phyloP scores from a whole-genome alignment of 2,113 vertebrate genomes.

The Gymnobelideus leadbeateri region DNA sequence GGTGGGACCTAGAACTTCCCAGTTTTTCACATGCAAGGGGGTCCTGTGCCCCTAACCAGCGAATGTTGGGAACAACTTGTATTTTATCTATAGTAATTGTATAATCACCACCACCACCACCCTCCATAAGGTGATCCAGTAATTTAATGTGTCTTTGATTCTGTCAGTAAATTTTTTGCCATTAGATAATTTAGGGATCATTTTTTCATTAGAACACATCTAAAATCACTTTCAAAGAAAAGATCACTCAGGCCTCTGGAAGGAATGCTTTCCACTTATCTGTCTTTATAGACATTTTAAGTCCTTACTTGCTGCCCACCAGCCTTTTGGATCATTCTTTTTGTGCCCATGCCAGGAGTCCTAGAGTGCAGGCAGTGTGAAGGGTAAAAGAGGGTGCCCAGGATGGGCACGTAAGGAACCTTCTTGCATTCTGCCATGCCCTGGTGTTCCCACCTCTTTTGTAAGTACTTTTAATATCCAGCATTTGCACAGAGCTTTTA shows the following conservation, averaged over 20 bases:
- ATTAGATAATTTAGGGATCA: not conserved
- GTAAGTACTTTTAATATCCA: not conserved
- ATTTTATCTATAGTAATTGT: not conserved
- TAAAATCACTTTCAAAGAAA: not conserved
- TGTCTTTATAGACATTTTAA: not conserved
- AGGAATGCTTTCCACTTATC: not conserved
- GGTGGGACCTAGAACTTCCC: not conserved
- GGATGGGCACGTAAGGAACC: not conserved
- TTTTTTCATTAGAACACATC: not conserved
- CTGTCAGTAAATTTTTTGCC: not conserved
- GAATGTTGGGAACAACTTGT: not conserved
- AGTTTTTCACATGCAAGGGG: not conserved
- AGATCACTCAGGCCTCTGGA: not conserved
- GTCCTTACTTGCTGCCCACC: not conserved
- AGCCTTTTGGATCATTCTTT: not conserved
- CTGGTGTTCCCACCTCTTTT: not conserved
- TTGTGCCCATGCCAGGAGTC: not conserved
- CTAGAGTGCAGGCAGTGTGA: not conserved
- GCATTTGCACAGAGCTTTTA: not conserved
- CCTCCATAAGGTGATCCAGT: not conserved
- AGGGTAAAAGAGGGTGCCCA: not conserved
- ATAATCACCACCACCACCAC: too few species aligned
- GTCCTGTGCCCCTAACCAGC: not conserved
- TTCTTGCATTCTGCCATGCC: not conserved
- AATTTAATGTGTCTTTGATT: not conserved